A percentile compares a stretch with the other conserved stretches of the same genome.
phyloP scores from a whole-genome alignment of 2,888 invertebrate genomes.

The Drosophila rellima region DNA sequence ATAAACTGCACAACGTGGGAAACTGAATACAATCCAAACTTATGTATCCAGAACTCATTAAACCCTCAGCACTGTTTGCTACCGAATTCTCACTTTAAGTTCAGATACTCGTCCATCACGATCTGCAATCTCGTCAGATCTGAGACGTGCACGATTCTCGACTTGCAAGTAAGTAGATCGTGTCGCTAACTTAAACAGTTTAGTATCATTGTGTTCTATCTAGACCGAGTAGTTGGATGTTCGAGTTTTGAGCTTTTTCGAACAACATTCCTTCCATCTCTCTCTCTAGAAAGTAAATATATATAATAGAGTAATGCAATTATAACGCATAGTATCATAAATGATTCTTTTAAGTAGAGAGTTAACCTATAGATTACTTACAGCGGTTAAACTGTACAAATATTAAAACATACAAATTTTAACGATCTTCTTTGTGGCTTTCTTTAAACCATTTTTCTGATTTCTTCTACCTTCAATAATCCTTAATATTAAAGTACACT shows the following conservation, averaged over 20 bases:
- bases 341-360: not conserved
- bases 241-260: not conserved
- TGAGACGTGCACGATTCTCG: conserved; percentile 23
- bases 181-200: conserved; percentile 10
- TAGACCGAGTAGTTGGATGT: not conserved
- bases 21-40: conserved; percentile 11
- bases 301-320: not conserved
- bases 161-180: conserved; percentile 10
- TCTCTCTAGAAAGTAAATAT: not conserved
- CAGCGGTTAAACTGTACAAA: too few species aligned
- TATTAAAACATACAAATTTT: too few species aligned
- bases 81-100: conserved; percentile 15
- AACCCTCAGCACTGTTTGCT: conserved; percentile 12
- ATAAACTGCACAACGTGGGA: conserved; percentile 38
- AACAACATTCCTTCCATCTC: not conserved
- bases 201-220: conserved; percentile 9
- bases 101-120: conserved; percentile 8
- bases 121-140: conserved; percentile 9
- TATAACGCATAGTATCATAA: not conserved
- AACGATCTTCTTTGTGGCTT: too few species aligned
- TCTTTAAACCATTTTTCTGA: too few species aligned
- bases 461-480: too few species aligned
- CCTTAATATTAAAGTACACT: too few species aligned
- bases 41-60: conserved; percentile 21
- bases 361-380: too few species aligned